Percentiles rank a stretch among this genome's conserved stretches.
Conservation (phyloP, 1,140 invertebrate species). For the Mizuhopecten yessoensis region DNA sequence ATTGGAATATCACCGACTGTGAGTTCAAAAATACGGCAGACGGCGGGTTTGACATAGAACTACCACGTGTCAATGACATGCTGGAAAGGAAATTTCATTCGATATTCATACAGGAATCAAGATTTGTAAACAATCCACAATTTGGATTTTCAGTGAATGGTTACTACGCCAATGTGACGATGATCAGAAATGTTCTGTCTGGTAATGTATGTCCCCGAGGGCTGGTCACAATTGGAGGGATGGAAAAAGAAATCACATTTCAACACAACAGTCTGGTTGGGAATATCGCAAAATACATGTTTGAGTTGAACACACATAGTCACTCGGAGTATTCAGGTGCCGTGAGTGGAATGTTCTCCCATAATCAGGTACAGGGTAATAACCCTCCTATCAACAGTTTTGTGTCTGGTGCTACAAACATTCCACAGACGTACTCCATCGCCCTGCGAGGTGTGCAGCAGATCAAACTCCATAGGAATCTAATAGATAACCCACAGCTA, state of each 20-base stretch:
- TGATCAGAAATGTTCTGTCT: constrained; percentile 93
- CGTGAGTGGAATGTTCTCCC: constrained; percentile 90
- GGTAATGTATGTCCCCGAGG: constrained; percentile 94
- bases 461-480: constrained; percentile 94
- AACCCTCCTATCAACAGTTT: constrained; percentile 58
- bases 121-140: constrained; percentile 75
- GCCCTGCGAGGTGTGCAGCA: constrained; percentile 97
- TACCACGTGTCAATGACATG: constrained; percentile 80
- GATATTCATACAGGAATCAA: constrained; percentile 74
- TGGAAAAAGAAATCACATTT: constrained; percentile 96
- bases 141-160: constrained; percentile 87
- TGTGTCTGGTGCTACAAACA: constrained; percentile 77
- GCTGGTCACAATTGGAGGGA: constrained; percentile 93
- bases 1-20: constrained; percentile 86
- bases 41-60: constrained; percentile 89
- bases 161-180: constrained; percentile 91
- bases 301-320: constrained; percentile 94
- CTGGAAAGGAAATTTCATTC: constrained; percentile 75
- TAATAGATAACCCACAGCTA: constrained; percentile 92
- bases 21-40: constrained; percentile 90
- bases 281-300: constrained; percentile 92
- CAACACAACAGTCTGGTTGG: constrained; percentile 89
- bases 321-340: constrained; percentile 96
- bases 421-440: constrained; percentile 88
- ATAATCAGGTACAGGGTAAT: constrained; percentile 92